Conservation (phyloP, 2,113 vertebrate species). For the Meles meles region DNA sequence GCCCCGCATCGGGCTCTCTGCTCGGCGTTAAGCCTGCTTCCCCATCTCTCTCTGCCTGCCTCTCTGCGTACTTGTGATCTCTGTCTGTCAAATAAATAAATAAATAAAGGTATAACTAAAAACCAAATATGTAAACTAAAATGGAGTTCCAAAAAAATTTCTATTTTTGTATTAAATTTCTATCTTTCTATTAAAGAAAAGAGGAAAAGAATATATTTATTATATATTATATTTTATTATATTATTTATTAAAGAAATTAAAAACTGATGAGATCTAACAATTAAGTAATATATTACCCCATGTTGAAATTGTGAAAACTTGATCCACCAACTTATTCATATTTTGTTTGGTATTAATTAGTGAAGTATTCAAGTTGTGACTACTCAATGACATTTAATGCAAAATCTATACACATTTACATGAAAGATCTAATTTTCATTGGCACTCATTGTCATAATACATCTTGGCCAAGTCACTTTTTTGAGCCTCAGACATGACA, state of each 20-base stretch:
- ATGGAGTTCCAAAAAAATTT: neutral
- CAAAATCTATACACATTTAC: neutral
- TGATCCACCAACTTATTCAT: neutral
- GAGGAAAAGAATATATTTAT: neutral
- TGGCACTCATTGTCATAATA: neutral
- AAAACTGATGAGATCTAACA: neutral
- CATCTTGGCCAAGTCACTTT: neutral
- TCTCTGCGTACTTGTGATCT: no score
- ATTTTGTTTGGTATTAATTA: neutral
- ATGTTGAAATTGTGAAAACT: neutral
- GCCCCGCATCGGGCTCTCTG: no score
- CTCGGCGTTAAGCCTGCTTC: no score
- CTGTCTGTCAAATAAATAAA: no score
- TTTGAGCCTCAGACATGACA: neutral
- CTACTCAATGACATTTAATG: neutral
- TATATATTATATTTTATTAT: no score
- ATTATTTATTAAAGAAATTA: neutral
- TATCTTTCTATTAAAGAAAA: neutral
- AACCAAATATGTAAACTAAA: neutral
- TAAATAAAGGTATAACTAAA: neutral
- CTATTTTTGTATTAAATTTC: no score
- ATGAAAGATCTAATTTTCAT: neutral
- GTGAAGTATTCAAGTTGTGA: neutral
- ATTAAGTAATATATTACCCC: neutral
- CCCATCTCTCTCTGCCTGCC: no score